phyloP scores from a whole-genome alignment of 2,888 invertebrate species.

The Podabrus alpinus region DNA sequence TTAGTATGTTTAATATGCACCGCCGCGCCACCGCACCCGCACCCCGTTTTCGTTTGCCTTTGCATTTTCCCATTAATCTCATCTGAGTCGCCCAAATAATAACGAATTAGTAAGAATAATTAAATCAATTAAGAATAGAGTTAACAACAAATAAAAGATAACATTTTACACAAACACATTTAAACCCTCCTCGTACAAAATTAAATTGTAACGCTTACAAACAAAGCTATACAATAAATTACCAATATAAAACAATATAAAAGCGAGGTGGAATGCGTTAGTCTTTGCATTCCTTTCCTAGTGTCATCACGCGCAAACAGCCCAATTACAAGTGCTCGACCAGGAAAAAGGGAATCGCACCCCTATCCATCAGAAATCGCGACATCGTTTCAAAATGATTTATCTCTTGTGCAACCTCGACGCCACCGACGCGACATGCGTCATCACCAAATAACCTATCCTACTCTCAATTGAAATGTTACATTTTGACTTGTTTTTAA shows the following conservation, averaged over 20 bases:
- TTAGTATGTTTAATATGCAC: conserved; percentile 47
- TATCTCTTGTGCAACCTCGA: conserved; percentile 46
- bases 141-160: conserved; percentile 45
- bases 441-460: conserved; percentile 50
- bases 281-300: conserved; percentile 53
- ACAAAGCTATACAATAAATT: conserved; percentile 56
- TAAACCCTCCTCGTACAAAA: conserved; percentile 46
- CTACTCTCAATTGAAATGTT: conserved; percentile 48
- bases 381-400: conserved; percentile 47
- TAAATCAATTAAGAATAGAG: conserved; percentile 49
- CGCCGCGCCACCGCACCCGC: conserved; percentile 27
- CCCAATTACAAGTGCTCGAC: conserved; percentile 42
- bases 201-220: conserved; percentile 52
- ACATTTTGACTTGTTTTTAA: conserved; percentile 41
- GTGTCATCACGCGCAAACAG: conserved; percentile 47
- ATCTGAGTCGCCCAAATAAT: conserved; percentile 37
- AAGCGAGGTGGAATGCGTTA: conserved; percentile 52
- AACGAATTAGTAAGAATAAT: conserved; percentile 45
- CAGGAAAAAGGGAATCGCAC: conserved; percentile 32
- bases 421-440: conserved; percentile 48
- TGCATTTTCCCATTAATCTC: conserved; percentile 16
- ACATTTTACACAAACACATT: conserved; percentile 42
- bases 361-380: conserved; percentile 47
- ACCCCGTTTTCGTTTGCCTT: conserved; percentile 14
- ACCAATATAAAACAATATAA: conserved; percentile 56